These are phyloP conservation scores for Sesamia inferens DNA, from an alignment of 2,888 invertebrate genomes.

Conservation along the genomic window DNA sequence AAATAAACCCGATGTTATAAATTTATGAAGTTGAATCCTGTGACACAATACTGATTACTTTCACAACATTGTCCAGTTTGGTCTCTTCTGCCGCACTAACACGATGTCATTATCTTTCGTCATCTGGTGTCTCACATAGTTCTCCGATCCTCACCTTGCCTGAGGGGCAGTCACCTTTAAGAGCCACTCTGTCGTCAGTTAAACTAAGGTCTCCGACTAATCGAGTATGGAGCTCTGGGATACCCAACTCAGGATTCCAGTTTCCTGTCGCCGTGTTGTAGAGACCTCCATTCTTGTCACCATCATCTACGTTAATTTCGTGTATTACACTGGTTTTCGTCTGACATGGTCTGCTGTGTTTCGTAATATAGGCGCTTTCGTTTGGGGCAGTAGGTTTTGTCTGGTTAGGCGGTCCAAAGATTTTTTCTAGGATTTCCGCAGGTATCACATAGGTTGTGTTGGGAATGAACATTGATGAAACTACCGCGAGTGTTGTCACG, in stretches of 20 bases:
- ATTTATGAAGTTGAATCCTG: not conserved
- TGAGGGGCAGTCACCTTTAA: constrained; percentile 2
- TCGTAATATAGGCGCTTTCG: not conserved
- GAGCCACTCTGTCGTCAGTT: constrained; percentile 24
- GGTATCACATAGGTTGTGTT: constrained; percentile 12
- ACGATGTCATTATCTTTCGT: not conserved
- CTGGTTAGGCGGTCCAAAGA: constrained; percentile 18
- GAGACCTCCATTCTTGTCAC: not conserved
- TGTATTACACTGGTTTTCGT: constrained; percentile 15
- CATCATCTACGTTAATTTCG: constrained; percentile 2
- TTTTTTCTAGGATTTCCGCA: constrained; percentile 12
- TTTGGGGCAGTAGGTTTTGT: not conserved
- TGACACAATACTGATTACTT: not conserved
- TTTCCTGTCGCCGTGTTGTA: not conserved
- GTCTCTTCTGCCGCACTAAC: not conserved
- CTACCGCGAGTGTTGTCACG: constrained; percentile 16
- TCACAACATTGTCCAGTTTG: constrained; percentile 3
- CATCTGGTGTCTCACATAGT: not conserved
- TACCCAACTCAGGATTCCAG: not conserved
- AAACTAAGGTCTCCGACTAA: not conserved
- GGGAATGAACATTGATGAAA: constrained; percentile 10
- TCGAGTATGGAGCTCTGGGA: not conserved
- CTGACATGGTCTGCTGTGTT: not conserved
- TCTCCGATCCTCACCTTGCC: not conserved
- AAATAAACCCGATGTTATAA: not conserved